phyloP scores from a whole-genome alignment of 2,888 invertebrate species.

The Lacanobia oleracea region DNA sequence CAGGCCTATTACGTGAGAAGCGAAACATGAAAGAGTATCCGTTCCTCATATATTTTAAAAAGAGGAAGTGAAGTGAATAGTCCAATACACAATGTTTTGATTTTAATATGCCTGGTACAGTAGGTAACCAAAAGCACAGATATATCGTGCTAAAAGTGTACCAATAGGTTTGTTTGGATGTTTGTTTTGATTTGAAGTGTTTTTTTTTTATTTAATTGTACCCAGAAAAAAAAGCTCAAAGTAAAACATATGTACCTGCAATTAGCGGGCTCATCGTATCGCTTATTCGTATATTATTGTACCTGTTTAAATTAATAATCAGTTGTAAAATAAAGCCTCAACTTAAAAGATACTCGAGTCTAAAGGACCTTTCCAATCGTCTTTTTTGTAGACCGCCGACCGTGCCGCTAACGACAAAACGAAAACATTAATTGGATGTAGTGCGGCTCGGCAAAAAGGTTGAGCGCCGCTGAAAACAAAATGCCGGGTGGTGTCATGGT shows the following conservation, averaged over 20 bases:
- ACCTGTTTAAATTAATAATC: neutral
- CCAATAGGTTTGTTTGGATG: too few relatives aligned
- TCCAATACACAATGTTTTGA: neutral
- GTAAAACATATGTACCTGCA: too few relatives aligned
- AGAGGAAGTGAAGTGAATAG: neutral
- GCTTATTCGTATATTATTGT: neutral
- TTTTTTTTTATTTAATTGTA: too few relatives aligned
- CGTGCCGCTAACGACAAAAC: neutral
- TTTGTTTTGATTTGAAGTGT: too few relatives aligned
- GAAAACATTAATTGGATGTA: neutral
- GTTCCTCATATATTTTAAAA: neutral
- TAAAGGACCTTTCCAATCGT: neutral
- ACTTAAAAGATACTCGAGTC: neutral
- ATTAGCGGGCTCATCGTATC: too few relatives aligned
- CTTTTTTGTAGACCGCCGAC: neutral
- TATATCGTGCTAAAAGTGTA: too few relatives aligned
- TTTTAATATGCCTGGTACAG: neutral
- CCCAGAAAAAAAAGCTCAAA: too few relatives aligned
- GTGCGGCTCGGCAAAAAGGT: neutral
- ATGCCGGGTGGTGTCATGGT: conserved; percentile 18
- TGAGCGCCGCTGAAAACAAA: conserved; percentile 33
- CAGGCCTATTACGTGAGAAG: neutral
- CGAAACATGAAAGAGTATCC: conserved; percentile 6
- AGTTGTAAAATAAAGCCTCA: neutral
- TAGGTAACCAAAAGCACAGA: too few relatives aligned